Evolutionary conservation across 2,113 vertebrate species (phyloP).

Genomic region (Phalacrocorax brasilianus): DNA sequence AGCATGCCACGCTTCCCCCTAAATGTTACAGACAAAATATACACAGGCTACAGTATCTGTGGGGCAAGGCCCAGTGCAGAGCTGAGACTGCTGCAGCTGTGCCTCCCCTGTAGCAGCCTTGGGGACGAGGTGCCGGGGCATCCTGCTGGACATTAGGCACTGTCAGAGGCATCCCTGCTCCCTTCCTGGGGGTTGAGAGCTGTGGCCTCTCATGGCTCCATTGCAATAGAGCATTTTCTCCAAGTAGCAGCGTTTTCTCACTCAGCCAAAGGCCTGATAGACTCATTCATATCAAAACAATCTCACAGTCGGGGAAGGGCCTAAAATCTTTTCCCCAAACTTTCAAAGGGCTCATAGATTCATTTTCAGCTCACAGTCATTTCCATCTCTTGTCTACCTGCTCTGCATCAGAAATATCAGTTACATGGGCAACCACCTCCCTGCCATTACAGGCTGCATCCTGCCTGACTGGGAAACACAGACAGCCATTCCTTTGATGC

Average conservation of each 20-base stretch:
- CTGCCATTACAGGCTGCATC: neutral
- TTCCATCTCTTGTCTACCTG: neutral
- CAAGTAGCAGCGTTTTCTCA: neutral
- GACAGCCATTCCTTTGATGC: neutral
- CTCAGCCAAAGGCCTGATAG: neutral
- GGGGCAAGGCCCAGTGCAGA: neutral
- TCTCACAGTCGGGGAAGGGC: neutral
- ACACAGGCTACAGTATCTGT: neutral
- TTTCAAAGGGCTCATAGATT: neutral
- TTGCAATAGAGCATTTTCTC: neutral
- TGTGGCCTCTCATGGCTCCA: neutral
- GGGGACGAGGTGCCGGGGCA: neutral
- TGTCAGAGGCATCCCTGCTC: fast-evolving
- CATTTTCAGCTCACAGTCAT: neutral
- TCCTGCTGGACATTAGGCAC: neutral
- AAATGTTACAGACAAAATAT: neutral
- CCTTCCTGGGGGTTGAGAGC: neutral
- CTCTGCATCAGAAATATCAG: neutral
- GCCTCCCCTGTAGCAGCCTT: neutral
- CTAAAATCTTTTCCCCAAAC: neutral
- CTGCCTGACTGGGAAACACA: neutral
- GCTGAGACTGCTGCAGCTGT: neutral
- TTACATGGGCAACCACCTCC: neutral
- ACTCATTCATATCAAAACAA: neutral
- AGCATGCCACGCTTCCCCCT: neutral